These are phyloP conservation scores for Drosophila rubida DNA, from an alignment of 2,888 invertebrate species.

Conservation along the genomic window DNA sequence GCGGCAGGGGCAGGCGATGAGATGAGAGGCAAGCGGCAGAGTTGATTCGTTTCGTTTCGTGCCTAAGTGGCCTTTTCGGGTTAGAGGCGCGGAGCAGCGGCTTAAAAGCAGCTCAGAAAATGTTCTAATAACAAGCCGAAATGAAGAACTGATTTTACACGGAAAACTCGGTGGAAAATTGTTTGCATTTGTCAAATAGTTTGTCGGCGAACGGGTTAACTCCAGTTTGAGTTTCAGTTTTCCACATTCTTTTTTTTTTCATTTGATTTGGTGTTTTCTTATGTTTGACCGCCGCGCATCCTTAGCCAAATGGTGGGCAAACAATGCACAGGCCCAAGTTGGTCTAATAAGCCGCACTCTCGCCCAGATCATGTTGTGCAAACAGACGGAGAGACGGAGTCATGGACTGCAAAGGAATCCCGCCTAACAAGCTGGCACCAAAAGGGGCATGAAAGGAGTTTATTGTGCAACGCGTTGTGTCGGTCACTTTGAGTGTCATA, in stretches of 20 bases:
- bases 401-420: constrained; percentile 58
- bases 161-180: constrained; percentile 66
- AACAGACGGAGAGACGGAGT: constrained; percentile 53
- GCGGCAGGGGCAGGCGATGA: constrained; percentile 11
- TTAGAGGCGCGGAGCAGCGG: constrained; percentile 9
- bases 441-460: constrained; percentile 76
- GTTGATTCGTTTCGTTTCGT: constrained; percentile 69
- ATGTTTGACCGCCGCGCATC: constrained; percentile 68
- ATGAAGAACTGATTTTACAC: constrained; percentile 58
- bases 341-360: constrained; percentile 79
- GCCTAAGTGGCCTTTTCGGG: constrained; percentile 72
- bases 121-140: constrained; percentile 78
- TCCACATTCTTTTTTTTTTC: constrained; percentile 6
- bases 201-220: constrained; percentile 63
- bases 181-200: constrained; percentile 81
- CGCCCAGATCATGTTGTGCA: constrained; percentile 77
- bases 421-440: constrained; percentile 71
- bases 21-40: neutral
- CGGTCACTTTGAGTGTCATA: constrained; percentile 81
- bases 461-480: constrained; percentile 73
- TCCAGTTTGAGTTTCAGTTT: constrained; percentile 25
- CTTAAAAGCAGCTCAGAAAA: constrained; percentile 65
- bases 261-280: constrained; percentile 38
- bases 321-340: constrained; percentile 61
- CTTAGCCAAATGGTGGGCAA: constrained; percentile 70